A percentile compares a stretch with the other conserved stretches of the same genome.
Conservation (phyloP, 2,888 invertebrate species). For the Leptinotarsa haldemani region DNA sequence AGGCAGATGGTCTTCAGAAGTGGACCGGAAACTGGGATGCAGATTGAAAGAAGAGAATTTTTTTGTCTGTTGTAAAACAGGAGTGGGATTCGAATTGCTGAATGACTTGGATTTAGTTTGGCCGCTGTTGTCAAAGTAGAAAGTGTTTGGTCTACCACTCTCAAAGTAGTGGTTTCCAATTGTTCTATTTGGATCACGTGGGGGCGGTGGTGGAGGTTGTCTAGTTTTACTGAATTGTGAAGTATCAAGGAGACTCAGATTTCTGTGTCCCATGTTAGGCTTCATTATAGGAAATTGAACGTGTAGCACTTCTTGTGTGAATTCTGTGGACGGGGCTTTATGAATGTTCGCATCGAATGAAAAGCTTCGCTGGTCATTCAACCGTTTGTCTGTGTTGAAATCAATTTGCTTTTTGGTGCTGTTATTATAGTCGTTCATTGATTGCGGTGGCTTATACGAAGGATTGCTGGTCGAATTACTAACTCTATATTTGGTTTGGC, state of each 20-base stretch:
- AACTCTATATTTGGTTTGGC: slow-evolving; percentile 55
- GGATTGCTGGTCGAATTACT: slow-evolving; percentile 59
- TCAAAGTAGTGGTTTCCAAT: slow-evolving; percentile 64
- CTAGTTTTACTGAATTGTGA: slow-evolving; percentile 47
- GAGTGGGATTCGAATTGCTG: slow-evolving; percentile 42
- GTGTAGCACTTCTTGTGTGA: slow-evolving; percentile 54
- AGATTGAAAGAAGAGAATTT: slow-evolving; percentile 58
- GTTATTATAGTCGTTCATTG: slow-evolving; percentile 59
- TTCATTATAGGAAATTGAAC: slow-evolving; percentile 59
- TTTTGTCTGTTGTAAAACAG: slow-evolving; percentile 53
- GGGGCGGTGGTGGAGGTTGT: slow-evolving; percentile 78
- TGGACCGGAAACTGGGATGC: slow-evolving; percentile 58
- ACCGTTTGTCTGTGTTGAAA: slow-evolving; percentile 36
- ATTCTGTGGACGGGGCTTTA: slow-evolving; percentile 55
- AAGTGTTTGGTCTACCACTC: slow-evolving; percentile 66
- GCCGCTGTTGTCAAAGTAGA: slow-evolving; percentile 66
- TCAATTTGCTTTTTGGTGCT: slow-evolving; percentile 46
- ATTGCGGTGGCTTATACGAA: slow-evolving; percentile 57
- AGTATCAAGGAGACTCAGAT: slow-evolving; percentile 58
- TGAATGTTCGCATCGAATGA: slow-evolving; percentile 64
- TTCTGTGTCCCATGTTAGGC: slow-evolving; percentile 55
- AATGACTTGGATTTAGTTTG: slow-evolving; percentile 51
- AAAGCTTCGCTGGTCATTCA: slow-evolving; percentile 58
- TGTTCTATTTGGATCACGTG: slow-evolving; percentile 77
- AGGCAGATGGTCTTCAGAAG: slow-evolving; percentile 63